Evolutionary conservation across 2,113 vertebrate genomes (phyloP), one percentile per base, ranked within the genome.

Genomic region (Eidolon helvum): DNA sequence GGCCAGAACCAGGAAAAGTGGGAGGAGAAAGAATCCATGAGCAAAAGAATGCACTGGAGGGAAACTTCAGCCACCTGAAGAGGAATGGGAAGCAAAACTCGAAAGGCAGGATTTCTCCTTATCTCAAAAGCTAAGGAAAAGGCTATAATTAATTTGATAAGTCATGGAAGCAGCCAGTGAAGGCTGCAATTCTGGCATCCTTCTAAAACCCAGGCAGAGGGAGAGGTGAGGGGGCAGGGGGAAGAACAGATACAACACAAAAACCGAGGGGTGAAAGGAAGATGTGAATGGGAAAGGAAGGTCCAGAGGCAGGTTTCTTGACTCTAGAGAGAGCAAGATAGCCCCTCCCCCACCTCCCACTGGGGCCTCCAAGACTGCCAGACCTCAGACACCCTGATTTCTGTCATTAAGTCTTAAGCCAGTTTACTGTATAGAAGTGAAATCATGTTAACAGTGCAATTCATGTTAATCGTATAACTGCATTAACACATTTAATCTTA

Each of bases 261-360:
- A n/a, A 59, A n/a, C 21, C 1, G 0, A 2, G 53, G 4, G 14
- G 53, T 11, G 26, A 71, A 14, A 22, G 18, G 0, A 28, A 69
- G 48, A 30, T 7, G 24, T 40, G 26, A 61, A 4, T 19, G 18
- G 48, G 16, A 10, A 16, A 63, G 24, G 33, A 14, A 57, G 30
- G 77, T 14, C 43, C 11, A 21, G 21, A 35, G 14, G 48, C 11
- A 65, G 68, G 38, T 7, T 53, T 3, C 18, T n/a, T 7, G 77
- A 30, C 15, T 50, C 45, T 24, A 18, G n/a, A 10, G n/a, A 7
- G 30, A 85, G 30, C 45, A 78, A 57, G 77, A 45, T 24, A 1
- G 3, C 10, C 5, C 1, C 28, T 26, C 24, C 1, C 26, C 35
- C 15, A 2, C 6, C 1, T 4, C 8, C 1, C 4, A 18, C 0